phyloP scores from a whole-genome alignment of 2,113 vertebrate genomes.

The Craseonycteris thonglongyai region DNA sequence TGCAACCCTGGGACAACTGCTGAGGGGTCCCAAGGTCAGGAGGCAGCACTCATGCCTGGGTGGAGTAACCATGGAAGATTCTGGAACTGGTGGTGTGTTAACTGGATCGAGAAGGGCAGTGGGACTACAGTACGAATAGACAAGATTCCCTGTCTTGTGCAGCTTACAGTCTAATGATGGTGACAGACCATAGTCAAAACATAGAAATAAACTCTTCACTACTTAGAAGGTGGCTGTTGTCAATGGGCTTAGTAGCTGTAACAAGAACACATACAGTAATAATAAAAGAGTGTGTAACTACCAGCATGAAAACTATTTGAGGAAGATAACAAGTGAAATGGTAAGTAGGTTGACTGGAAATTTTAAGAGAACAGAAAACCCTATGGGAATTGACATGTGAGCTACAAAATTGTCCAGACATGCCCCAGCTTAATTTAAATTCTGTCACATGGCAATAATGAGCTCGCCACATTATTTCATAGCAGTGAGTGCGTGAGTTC shows the following conservation, averaged over 20 bases:
- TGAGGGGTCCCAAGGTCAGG: accelerated
- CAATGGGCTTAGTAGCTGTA: background rate
- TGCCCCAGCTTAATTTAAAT: background rate
- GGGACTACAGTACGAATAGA: too few species aligned
- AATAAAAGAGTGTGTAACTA: background rate
- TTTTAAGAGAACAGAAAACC: background rate
- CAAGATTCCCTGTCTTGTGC: background rate
- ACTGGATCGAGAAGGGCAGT: background rate
- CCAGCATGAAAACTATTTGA: background rate
- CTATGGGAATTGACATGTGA: background rate
- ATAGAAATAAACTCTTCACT: background rate
- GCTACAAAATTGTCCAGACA: background rate
- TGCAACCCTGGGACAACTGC: background rate
- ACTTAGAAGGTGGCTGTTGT: background rate
- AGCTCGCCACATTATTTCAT: background rate
- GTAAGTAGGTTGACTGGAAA: background rate
- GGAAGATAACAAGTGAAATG: background rate
- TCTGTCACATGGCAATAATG: background rate
- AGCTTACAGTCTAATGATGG: background rate
- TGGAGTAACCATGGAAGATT: background rate
- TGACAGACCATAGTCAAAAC: background rate
- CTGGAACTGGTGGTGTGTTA: background rate
- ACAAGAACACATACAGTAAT: background rate
- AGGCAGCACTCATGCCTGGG: background rate
- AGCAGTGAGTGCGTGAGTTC: background rate